Percentiles rank a stretch among this genome's conserved stretches.
Conservation (phyloP, 2,113 vertebrate species). For the Pterocles gutturalis region DNA sequence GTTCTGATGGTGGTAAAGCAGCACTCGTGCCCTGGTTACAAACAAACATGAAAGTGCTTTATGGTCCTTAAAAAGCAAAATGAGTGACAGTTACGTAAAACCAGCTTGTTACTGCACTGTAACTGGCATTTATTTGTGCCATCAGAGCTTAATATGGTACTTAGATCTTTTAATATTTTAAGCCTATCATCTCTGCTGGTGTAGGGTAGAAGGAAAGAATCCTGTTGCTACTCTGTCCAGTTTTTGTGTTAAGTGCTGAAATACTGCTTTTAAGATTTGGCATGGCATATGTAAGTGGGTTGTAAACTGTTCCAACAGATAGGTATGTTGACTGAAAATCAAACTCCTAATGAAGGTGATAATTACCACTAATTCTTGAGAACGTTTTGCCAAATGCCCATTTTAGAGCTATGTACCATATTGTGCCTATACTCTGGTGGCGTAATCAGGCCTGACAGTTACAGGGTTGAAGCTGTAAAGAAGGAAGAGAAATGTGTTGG, state of each 20-base stretch:
- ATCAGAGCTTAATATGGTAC: neutral
- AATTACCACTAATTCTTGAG: neutral
- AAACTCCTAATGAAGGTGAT: neutral
- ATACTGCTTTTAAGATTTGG: neutral
- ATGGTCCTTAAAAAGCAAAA: neutral
- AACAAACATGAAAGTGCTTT: neutral
- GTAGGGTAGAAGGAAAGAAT: neutral
- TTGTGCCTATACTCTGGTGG: neutral
- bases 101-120: neutral
- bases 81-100: neutral
- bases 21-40: neutral
- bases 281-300: neutral
- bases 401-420: neutral
- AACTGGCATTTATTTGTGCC: neutral
- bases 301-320: neutral
- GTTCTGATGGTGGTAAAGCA: neutral
- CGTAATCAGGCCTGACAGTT: neutral
- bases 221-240: neutral
- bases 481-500: neutral
- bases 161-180: neutral
- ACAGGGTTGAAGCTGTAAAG: neutral
- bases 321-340: neutral
- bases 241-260: neutral
- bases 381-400: neutral
- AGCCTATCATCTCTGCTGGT: neutral